A percentile compares a stretch with the other conserved stretches of the same genome.
These are phyloP conservation scores for Macheiramphus alcinus DNA, from an alignment of 2,113 vertebrate genomes.

Conservation along the genomic window DNA sequence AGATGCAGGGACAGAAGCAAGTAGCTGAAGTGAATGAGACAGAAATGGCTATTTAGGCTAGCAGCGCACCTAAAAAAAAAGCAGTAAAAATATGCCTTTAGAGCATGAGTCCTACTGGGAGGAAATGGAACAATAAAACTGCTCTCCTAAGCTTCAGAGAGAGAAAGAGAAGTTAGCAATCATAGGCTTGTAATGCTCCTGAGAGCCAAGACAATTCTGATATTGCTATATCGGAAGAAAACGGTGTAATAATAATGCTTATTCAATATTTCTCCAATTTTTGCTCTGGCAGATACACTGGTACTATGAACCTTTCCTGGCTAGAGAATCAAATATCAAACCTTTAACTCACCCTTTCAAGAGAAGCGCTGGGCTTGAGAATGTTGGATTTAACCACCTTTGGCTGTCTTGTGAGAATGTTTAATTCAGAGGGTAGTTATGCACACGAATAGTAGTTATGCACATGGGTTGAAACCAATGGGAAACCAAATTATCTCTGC, in stretches of 20 bases:
- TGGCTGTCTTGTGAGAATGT: not conserved
- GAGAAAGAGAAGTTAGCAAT: not conserved
- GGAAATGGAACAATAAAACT: not conserved
- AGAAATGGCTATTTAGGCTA: not conserved
- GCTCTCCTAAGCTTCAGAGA: not conserved
- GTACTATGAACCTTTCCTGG: not conserved
- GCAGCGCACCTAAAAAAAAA: not conserved
- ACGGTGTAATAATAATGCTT: not conserved
- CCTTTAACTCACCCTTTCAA: not conserved
- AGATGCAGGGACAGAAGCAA: not conserved
- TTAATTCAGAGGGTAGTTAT: not conserved
- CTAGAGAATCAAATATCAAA: not conserved
- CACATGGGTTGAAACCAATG: not conserved
- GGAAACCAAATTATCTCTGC: not conserved
- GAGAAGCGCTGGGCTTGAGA: not conserved
- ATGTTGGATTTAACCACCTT: not conserved
- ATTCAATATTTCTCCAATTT: not conserved
- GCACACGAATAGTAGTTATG: fast-evolving
- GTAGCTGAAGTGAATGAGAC: not conserved
- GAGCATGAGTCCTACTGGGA: not conserved
- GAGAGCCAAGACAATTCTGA: not conserved
- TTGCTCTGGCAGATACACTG: not conserved
- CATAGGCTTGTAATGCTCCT: not conserved
- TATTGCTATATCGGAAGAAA: not conserved
- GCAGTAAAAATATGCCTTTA: not conserved